Conservation (phyloP, 1,140 invertebrate genomes). For the Hylyphantes graminicola region DNA sequence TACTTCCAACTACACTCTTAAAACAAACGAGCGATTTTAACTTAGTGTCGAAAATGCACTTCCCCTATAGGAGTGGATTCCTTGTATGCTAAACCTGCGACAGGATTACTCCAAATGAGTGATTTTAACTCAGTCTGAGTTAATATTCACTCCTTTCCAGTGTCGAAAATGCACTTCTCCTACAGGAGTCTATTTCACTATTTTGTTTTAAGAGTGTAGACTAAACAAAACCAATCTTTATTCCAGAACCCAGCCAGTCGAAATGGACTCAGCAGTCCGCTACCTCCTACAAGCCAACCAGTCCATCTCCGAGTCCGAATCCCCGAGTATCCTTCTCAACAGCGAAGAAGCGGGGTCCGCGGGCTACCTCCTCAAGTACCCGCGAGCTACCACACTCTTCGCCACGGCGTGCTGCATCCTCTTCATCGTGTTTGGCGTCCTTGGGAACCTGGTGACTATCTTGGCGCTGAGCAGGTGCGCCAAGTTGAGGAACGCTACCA, state of each 20-base stretch:
- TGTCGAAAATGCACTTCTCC: too few species aligned
- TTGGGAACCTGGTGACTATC: slow-evolving; percentile 62
- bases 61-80: too few species aligned
- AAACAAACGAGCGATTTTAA: too few species aligned
- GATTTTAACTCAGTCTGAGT: too few species aligned
- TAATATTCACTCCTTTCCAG: too few species aligned
- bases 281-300: slow-evolving; percentile 31
- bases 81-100: too few species aligned
- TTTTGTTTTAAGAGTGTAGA: not conserved
- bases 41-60: too few species aligned
- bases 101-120: too few species aligned
- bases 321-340: not conserved
- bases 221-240: not conserved
- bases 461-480: slow-evolving; percentile 46
- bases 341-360: not conserved
- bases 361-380: slow-evolving; percentile 4
- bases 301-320: slow-evolving; percentile 6
- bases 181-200: too few species aligned
- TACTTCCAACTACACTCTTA: too few species aligned
- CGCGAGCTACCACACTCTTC: slow-evolving; percentile 57
- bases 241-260: not conserved
- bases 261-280: slow-evolving; percentile 34
- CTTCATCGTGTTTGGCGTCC: slow-evolving; percentile 61
- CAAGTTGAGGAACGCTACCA: slow-evolving; percentile 76
- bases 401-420: slow-evolving; percentile 59